phyloP scores from a whole-genome alignment of 37 sponge, comb jelly and placozoan species.

The Dysidea cf. avara region DNA sequence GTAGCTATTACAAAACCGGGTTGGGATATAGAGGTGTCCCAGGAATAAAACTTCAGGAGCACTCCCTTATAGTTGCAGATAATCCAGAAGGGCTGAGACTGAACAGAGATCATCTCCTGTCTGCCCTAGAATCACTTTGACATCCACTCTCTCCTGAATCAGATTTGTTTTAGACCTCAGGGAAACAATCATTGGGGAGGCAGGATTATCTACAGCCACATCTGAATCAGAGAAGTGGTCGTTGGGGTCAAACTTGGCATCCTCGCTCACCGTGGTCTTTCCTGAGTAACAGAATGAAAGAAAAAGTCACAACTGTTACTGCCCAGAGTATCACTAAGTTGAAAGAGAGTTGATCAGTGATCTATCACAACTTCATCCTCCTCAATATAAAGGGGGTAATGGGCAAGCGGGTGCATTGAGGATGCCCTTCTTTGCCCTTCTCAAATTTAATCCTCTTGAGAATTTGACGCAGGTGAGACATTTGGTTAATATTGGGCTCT shows the following conservation, averaged over 20 bases:
- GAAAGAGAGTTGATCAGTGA: neutral
- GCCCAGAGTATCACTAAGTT: slow-evolving; percentile 29
- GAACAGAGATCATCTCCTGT: too few species aligned
- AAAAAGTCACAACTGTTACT: slow-evolving; percentile 21
- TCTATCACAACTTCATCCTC: neutral
- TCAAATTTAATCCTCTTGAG: slow-evolving; percentile 13
- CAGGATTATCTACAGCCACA: slow-evolving; percentile 26
- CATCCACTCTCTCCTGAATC: too few species aligned
- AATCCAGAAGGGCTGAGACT: too few species aligned
- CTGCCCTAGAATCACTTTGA: too few species aligned
- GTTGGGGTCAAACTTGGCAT: slow-evolving; percentile 8
- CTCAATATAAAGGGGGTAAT: slow-evolving; percentile 13
- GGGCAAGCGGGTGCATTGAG: slow-evolving; percentile 10
- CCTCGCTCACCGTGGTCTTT: slow-evolving; percentile 2
- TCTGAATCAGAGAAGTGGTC: slow-evolving; percentile 10
- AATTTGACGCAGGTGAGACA: too few species aligned
- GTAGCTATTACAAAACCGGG: slow-evolving; percentile 2
- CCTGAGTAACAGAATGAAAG: slow-evolving; percentile 11
- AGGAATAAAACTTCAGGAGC: too few species aligned
- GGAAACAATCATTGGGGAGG: too few species aligned
- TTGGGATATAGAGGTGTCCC: neutral
- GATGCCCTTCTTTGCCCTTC: slow-evolving; percentile 1
- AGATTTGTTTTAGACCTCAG: too few species aligned
- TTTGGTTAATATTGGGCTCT: slow-evolving; percentile 9
- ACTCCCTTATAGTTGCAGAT: too few species aligned